Percentiles rank a stretch among this genome's conserved stretches.
phyloP scores from a whole-genome alignment of 2,113 vertebrate species.

The Indri indri region DNA sequence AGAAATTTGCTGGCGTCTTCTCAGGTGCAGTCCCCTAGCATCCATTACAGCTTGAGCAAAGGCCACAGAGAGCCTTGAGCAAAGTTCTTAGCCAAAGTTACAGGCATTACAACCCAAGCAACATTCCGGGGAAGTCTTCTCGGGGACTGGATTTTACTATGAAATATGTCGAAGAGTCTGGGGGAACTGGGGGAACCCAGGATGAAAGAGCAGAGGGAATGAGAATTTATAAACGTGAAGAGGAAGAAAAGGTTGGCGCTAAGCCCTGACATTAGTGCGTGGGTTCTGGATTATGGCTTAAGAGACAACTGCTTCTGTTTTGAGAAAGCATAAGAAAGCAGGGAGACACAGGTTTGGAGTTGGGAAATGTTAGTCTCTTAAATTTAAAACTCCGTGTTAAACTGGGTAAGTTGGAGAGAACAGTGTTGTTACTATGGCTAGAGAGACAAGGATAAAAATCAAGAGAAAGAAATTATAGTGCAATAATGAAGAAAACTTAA shows the following conservation, averaged over 20 bases:
- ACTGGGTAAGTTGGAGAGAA: neutral
- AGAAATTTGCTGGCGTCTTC: neutral
- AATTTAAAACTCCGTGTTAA: neutral
- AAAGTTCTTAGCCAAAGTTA: neutral
- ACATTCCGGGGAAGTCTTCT: neutral
- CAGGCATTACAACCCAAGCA: neutral
- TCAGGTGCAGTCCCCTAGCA: neutral
- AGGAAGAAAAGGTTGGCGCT: neutral
- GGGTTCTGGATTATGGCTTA: slow-evolving; percentile 6
- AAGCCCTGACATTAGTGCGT: neutral
- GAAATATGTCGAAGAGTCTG: neutral
- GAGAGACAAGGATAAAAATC: neutral
- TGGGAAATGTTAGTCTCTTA: neutral
- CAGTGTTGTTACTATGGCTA: neutral
- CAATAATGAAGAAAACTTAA: neutral
- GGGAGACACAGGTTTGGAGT: neutral
- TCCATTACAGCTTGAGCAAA: slow-evolving; percentile 6
- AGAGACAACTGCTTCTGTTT: slow-evolving; percentile 29
- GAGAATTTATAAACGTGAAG: neutral
- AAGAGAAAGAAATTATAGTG: neutral
- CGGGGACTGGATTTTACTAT: slow-evolving; percentile 35
- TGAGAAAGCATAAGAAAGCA: slow-evolving; percentile 12
- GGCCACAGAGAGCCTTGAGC: neutral
- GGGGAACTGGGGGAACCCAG: too few species aligned
- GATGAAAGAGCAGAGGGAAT: neutral